These are phyloP conservation scores for Seira musarum DNA, from an alignment of 2,888 invertebrate genomes.

Conservation along the genomic window DNA sequence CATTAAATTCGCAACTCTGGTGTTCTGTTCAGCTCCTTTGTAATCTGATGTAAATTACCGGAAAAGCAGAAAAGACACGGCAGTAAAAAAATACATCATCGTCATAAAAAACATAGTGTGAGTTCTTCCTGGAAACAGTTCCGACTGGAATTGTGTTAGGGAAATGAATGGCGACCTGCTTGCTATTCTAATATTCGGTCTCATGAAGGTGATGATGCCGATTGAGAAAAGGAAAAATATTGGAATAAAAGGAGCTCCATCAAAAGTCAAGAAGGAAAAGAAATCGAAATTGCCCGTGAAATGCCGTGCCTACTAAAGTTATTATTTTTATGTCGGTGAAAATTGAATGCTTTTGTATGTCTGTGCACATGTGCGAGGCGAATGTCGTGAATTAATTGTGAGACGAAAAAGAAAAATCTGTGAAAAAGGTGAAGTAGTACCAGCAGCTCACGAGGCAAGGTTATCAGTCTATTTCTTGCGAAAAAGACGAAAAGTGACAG, in stretches of 20 bases:
- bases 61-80: background rate
- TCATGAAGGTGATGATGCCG: constrained; percentile 38
- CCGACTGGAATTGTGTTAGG: constrained; percentile 6
- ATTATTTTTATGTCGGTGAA: constrained; percentile 8
- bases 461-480: background rate
- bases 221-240: constrained; percentile 19
- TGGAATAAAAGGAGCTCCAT: background rate
- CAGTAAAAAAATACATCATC: too few relatives aligned
- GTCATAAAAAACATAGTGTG: too few relatives aligned
- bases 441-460: background rate
- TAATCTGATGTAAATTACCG: background rate
- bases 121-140: too few relatives aligned
- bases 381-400: constrained; percentile 39
- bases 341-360: constrained; percentile 11
- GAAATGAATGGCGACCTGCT: constrained; percentile 58
- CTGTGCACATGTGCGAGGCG: constrained; percentile 2
- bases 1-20: too few relatives aligned
- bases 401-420: background rate
- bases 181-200: constrained; percentile 47
- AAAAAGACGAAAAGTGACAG: too few relatives aligned
- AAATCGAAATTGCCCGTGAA: constrained; percentile 56
- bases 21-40: background rate
- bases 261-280: constrained; percentile 28
- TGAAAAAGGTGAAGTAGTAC: background rate
- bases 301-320: constrained; percentile 31